Evolutionary conservation across 2,113 vertebrate genomes (phyloP), one percentile per base, ranked within the genome.

Genomic region (Amphiprion ocellaris): DNA sequence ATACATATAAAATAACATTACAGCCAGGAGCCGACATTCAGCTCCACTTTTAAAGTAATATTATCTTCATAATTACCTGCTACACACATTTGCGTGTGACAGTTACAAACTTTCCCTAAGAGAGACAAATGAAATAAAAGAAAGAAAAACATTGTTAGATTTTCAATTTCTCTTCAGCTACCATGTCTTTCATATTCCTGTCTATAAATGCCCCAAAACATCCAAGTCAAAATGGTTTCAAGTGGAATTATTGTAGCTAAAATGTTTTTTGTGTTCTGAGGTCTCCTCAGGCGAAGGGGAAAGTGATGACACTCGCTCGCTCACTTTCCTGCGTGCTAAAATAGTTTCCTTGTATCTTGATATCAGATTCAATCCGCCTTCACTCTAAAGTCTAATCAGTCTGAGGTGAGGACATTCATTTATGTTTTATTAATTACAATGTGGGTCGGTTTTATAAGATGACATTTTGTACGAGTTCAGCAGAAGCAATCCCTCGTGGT

Each of bases 401-500:
- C 37, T 69, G 30, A 23, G 0, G 60, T 47, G 60, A 70, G 15
- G 49, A 73, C 24, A 49, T 61, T 58, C 15, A 67, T 71, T 72
- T n/a, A 78, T 64, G 24, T 47, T 77, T 83, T 30, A 73, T 73
- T 65, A 78, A 87, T 72, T 12, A 14, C 21, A 39, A 66, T 1
- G 1, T 58, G 39, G 11, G 65, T 10, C 4, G n/a, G 41, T 67
- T 71, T 83, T 55, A 41, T 74, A 60, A 67, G 58, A 70, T 70
- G 30, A 55, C 23, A 49, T 81, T 63, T 74, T 33, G 37, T 30
- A 80, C 10, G 1, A 58, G 30, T 64, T 53, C 64, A 41, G 74
- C 64, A 46, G 24, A 66, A 52, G 30, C 14, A 61, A 74, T 65
- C 30, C 46, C 33, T 41, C 33, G 28, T 2, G 30, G 49, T 62